These are phyloP conservation scores for Fregetta grallaria DNA, from an alignment of 2,113 vertebrate species.

Conservation along the genomic window DNA sequence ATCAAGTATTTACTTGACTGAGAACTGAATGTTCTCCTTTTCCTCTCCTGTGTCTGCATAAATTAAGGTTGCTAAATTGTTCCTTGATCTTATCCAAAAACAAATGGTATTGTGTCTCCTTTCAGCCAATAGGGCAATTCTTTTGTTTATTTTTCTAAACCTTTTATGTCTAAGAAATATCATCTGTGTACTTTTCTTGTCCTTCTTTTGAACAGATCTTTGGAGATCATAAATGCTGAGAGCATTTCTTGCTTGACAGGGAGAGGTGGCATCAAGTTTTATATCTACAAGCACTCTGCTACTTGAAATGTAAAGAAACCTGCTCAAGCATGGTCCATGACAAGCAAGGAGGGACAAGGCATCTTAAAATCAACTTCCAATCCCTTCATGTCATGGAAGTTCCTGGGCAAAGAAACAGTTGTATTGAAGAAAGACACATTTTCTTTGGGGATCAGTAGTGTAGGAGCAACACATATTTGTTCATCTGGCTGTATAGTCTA, in stretches of 20 bases:
- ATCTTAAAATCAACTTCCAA: conserved; percentile 11
- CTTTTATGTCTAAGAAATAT: not conserved
- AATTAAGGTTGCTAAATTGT: not conserved
- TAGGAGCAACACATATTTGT: not conserved
- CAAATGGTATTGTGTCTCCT: not conserved
- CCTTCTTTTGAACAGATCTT: not conserved
- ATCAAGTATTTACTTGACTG: not conserved
- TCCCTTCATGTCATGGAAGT: not conserved
- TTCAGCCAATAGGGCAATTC: not conserved
- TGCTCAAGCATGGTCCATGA: not conserved
- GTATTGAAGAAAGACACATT: not conserved
- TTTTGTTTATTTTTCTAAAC: conserved; percentile 2
- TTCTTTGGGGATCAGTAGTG: not conserved
- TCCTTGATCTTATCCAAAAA: not conserved
- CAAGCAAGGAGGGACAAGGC: conserved; percentile 5
- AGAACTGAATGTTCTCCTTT: not conserved
- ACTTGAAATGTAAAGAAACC: conserved; percentile 19
- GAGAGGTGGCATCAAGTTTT: not conserved
- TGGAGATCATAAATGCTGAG: not conserved
- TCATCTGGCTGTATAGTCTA: conserved; percentile 1
- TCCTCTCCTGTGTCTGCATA: not conserved
- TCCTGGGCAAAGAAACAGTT: conserved; percentile 18
- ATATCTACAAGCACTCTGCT: not conserved
- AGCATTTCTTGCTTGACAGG: not conserved
- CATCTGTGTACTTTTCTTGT: not conserved